These are phyloP conservation scores for Daphoenositta chrysoptera DNA, from an alignment of 2,113 vertebrate genomes.

Conservation along the genomic window DNA sequence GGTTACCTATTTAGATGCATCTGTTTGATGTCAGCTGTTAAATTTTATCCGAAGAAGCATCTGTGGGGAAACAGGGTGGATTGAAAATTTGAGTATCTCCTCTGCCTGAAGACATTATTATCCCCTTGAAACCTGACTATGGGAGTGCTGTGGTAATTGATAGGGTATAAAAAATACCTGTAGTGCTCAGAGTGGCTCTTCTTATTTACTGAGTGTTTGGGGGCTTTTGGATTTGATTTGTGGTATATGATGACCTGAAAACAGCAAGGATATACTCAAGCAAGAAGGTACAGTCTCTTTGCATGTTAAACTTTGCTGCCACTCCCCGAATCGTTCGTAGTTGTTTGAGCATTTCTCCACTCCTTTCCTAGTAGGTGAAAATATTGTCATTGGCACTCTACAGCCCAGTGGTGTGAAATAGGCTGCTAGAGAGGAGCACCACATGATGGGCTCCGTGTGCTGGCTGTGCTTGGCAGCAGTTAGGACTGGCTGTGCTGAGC, in stretches of 20 bases:
- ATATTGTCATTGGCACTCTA: background rate
- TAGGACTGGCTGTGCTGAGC: background rate
- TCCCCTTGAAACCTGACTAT: background rate
- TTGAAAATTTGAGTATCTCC: background rate
- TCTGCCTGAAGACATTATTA: background rate
- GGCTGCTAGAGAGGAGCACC: background rate
- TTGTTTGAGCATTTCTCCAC: background rate
- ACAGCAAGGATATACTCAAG: background rate
- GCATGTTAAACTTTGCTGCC: background rate
- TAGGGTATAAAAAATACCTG: background rate
- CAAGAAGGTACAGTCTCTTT: background rate
- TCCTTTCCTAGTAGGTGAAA: background rate
- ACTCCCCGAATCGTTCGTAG: background rate
- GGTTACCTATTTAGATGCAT: constrained; percentile 26
- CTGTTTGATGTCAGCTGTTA: constrained; percentile 44
- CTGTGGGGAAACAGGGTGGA: background rate
- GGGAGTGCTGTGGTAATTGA: background rate
- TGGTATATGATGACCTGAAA: background rate
- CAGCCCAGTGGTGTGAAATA: background rate
- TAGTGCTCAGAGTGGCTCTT: background rate
- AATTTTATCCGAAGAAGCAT: background rate
- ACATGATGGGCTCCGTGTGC: background rate
- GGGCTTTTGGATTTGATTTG: background rate
- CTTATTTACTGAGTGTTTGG: background rate
- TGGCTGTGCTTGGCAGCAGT: background rate